Evolutionary conservation across 2,113 vertebrate genomes (phyloP), one percentile per base, ranked within the genome.

Genomic region (Chlamydotis undulata): DNA sequence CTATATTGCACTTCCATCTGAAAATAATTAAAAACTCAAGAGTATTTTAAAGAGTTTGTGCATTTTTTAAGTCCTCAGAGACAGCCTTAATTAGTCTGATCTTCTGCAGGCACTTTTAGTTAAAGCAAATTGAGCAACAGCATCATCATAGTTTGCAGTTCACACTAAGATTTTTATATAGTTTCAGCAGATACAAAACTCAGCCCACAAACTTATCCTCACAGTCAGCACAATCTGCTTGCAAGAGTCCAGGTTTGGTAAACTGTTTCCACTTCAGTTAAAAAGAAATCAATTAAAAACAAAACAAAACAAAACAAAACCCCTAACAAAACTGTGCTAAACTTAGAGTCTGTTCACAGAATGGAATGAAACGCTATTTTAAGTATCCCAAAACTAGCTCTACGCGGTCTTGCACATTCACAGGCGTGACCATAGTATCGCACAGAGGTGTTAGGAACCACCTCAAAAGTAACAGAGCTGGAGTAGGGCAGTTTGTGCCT

Each of bases 21-120:
- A 87, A 93, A 94, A 93, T 94, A 93, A 92, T 77, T 88, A 78
- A 97, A 95, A 96, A 49, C 47, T 73, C 83, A 88, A 79, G 81
- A 84, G 64, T 55, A 61, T 85, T 94, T 93, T 86, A 90, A 83
- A 67, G 80, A 71, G 70, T 68, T 56, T 81, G 12, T 83, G 41
- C 69, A 69, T 89, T 90, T 95, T 93, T 94, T 64, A 94, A 24
- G 47, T 12, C 86, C 74, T 83, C 22, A 13, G 93, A 96, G 92
- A 76, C 55, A 53, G 26, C 13, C 60, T 89, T 93, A 89, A 96
- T 95, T 91, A 89, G 59, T 56, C 83, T 89, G 86, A 91, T 96
- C 56, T 92, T 90, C 70, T 91, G 73, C 67, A 94, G 77, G 55
- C 79, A 75, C 37, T 97, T 91, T 75, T 60, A 77, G 57, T 93